Evolutionary conservation across 2,113 vertebrate genomes (phyloP), one percentile per base, ranked within the genome.

Genomic region (Poicephalus gulielmi): DNA sequence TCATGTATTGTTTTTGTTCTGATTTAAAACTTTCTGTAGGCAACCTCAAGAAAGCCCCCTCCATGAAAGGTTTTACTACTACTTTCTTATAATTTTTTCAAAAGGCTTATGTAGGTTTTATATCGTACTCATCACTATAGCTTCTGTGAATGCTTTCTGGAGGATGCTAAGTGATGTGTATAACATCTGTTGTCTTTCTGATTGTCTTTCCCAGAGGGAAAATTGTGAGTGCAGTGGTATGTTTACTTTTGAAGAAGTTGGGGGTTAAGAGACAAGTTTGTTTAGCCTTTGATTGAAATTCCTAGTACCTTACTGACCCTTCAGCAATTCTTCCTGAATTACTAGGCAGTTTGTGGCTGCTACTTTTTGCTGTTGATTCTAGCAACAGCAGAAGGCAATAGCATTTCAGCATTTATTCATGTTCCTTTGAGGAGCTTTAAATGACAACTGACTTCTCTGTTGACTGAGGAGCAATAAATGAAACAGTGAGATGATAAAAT

Each of bases 61-160:
- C 53, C 43, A 14, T 78, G 68, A n/a, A 84, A 79, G 23, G 13
- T 44, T 68, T 59, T 91, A 41, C 37, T 66, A 13, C 10, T 59
- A 33, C 33, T 63, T 86, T 39, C 25, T 63, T 87, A 9, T 2
- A 11, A 13, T 46, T 75, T 86, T 66, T 39, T 1, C 2, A 20
- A 8, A 83, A 33, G 8, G 5, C 52, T 76, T 64, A 17, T 46
- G 0, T 75, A 63, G 20, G n/a, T 62, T 93, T 88, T 81, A 17
- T 60, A 46, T 30, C 1, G 5, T 59, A n/a, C 8, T 81, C 7
- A 31, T 86, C 71, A 37, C 28, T 12, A 10, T n/a, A 50, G 27
- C 60, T 95, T 64, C 77, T 91, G 81, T 95, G 86, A 81, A 86
- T 76, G 30, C 31, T 90, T 94, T 88, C 68, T 64, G 88, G 63